Percentiles rank a stretch among this genome's conserved stretches.
Evolutionary conservation across 2,797 vertebrate genomes (phyloP).

Genomic region (Rhynchotus rufescens): DNA sequence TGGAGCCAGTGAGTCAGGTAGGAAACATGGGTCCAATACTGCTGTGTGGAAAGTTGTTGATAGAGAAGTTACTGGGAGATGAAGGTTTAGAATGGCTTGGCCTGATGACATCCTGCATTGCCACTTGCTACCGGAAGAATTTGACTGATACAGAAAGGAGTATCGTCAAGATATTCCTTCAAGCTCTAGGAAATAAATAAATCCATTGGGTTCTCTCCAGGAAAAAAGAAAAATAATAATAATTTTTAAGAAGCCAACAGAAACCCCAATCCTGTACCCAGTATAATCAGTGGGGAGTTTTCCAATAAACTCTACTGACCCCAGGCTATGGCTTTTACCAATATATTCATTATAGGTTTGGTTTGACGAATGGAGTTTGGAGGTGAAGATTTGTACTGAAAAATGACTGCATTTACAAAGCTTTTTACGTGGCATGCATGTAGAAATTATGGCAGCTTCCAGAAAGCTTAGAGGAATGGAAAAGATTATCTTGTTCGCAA

Average conservation of each 20-base stretch:
- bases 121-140: neutral
- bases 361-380: neutral
- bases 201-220: neutral
- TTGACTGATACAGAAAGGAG: neutral
- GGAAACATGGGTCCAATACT: neutral
- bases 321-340: constrained; percentile 67
- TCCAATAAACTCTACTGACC: constrained; percentile 65
- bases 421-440: neutral
- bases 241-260: neutral
- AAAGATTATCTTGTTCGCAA: accelerated
- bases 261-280: constrained; percentile 11
- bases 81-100: neutral
- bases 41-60: neutral
- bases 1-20: constrained; percentile 24
- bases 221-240: neutral
- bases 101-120: neutral
- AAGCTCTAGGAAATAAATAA: neutral
- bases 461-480: neutral
- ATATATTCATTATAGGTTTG: constrained; percentile 44
- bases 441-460: neutral
- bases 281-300: constrained; percentile 61
- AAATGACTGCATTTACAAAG: constrained; percentile 26
- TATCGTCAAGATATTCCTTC: neutral
- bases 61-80: neutral
- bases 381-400: neutral